A percentile compares a stretch with the other conserved stretches of the same genome.
Conservation (phyloP, 1,140 invertebrate species). For the Drosophila murphyi region DNA sequence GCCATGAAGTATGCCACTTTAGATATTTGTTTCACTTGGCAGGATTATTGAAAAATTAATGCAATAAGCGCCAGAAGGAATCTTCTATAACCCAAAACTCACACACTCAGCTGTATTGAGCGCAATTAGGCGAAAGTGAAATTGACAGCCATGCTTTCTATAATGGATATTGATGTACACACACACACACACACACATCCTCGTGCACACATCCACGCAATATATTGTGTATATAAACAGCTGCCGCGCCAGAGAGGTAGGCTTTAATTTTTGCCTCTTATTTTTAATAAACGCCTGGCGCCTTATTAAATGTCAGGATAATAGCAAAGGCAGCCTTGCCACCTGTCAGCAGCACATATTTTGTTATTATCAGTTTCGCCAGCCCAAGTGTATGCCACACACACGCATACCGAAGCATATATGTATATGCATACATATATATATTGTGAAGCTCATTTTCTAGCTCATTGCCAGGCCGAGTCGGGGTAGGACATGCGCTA, state of each 20-base stretch:
- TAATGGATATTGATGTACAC: conserved; percentile 62
- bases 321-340: conserved; percentile 32
- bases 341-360: conserved; percentile 80
- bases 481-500: conserved; percentile 65
- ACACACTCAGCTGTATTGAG: conserved; percentile 31
- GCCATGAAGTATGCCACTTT: conserved; percentile 68
- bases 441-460: conserved; percentile 79
- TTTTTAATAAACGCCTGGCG: conserved; percentile 66
- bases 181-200: conserved; percentile 13
- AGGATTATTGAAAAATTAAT: conserved; percentile 82
- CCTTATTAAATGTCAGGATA: conserved; percentile 70
- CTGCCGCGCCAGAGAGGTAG: conserved; percentile 41
- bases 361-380: conserved; percentile 72
- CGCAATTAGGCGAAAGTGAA: conserved; percentile 67
- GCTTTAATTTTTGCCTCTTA: conserved; percentile 59
- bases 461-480: conserved; percentile 73
- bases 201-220: not conserved
- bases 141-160: conserved; percentile 52
- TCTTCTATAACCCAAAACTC: conserved; percentile 2
- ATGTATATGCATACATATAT: conserved; percentile 28
- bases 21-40: conserved; percentile 68
- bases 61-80: conserved; percentile 53
- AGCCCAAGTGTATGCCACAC: conserved; percentile 49
- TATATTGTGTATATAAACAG: conserved; percentile 41
- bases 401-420: conserved; percentile 6